Evolutionary conservation across 2,797 vertebrate genomes (phyloP).

Genomic region (Chiroxiphia lanceolata): DNA sequence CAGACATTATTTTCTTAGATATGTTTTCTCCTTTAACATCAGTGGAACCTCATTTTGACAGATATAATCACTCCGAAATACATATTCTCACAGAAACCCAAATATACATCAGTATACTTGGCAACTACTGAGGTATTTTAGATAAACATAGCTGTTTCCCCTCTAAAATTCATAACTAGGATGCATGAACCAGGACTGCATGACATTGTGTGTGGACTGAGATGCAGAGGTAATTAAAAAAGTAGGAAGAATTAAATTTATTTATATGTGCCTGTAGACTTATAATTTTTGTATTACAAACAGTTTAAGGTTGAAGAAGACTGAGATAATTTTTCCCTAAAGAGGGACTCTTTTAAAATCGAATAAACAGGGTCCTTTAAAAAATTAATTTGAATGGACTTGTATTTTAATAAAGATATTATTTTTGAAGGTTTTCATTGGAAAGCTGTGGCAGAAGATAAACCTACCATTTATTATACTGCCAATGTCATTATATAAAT

Average conservation of each 20-base stretch:
- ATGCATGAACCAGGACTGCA: neutral
- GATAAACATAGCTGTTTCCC: neutral
- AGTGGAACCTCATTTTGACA: neutral
- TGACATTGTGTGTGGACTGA: neutral
- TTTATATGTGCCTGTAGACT: neutral
- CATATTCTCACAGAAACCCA: neutral
- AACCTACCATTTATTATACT: neutral
- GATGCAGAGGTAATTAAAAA: neutral
- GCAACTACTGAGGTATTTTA: neutral
- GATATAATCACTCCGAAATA: neutral
- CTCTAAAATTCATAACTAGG: neutral
- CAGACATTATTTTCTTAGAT: neutral
- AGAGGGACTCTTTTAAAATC: neutral
- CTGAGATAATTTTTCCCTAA: neutral
- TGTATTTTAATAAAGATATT: neutral
- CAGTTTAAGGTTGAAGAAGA: neutral
- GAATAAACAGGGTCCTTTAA: neutral
- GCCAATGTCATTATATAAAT: neutral
- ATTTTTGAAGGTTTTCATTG: neutral
- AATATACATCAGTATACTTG: neutral
- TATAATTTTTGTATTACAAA: neutral
- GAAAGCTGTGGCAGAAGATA: conserved; percentile 20
- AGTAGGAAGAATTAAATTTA: neutral
- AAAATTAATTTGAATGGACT: neutral
- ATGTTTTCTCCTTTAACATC: neutral